Conservation (phyloP, 2,113 vertebrate genomes). For the Tringa solitaria region DNA sequence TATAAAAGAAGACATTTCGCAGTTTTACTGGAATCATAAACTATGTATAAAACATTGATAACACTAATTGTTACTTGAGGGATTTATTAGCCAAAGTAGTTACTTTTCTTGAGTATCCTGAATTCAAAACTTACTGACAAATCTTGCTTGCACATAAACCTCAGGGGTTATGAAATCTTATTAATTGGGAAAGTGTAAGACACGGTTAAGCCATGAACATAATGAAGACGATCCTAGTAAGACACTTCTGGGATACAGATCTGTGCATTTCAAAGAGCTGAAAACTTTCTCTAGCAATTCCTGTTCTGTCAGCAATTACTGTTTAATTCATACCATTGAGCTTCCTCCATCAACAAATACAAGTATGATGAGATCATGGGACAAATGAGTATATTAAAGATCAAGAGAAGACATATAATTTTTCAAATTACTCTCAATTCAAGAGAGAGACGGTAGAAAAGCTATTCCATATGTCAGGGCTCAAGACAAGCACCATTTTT, state of each 20-base stretch:
- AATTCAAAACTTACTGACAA: slow-evolving; percentile 50
- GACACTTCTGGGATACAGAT: slow-evolving; percentile 32
- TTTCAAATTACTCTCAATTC: slow-evolving; percentile 67
- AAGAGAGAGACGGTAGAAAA: slow-evolving; percentile 42
- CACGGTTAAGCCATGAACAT: slow-evolving; percentile 25
- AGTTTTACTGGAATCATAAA: slow-evolving; percentile 41
- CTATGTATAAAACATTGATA: slow-evolving; percentile 59
- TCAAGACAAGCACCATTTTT: slow-evolving; percentile 45
- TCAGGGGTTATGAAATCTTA: slow-evolving; percentile 57
- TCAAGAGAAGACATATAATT: slow-evolving; percentile 61
- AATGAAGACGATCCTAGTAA: slow-evolving; percentile 31
- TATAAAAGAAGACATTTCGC: neutral
- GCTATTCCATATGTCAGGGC: slow-evolving; percentile 55
- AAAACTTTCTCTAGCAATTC: slow-evolving; percentile 20
- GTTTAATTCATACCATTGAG: slow-evolving; percentile 58
- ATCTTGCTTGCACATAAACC: slow-evolving; percentile 51
- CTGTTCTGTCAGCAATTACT: slow-evolving; percentile 10
- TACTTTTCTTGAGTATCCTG: slow-evolving; percentile 3
- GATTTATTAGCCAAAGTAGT: slow-evolving; percentile 62
- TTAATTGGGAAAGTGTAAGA: slow-evolving; percentile 52
- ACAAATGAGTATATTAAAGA: slow-evolving; percentile 71
- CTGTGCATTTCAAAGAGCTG: slow-evolving; percentile 30
- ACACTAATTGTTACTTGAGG: slow-evolving; percentile 66
- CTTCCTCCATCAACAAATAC: slow-evolving; percentile 52
- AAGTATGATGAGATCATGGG: slow-evolving; percentile 57